Evolutionary conservation across 1,140 invertebrate genomes (phyloP).

Genomic region (Halyomorpha halys): DNA sequence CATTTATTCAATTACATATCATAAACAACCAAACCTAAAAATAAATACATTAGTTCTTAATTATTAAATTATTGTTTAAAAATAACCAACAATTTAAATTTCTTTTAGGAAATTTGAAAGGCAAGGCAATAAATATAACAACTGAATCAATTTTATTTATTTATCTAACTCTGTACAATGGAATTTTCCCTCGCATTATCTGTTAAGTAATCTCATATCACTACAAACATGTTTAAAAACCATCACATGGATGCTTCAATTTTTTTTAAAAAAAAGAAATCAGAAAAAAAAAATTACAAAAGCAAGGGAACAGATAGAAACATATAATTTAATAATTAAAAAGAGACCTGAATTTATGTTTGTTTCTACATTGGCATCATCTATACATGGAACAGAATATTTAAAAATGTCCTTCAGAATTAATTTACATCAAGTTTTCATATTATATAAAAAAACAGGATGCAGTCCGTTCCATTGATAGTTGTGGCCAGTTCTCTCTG

Average conservation of each 20-base stretch:
- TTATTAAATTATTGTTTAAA: no score
- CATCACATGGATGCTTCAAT: constrained; percentile 7
- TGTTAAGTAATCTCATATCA: constrained; percentile 1
- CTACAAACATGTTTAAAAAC: constrained; percentile 3
- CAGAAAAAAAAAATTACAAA: constrained; percentile 7
- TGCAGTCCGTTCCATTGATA: constrained; percentile 17
- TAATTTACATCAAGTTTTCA: not conserved
- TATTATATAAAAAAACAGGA: constrained; percentile 17
- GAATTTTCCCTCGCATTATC: constrained; percentile 22
- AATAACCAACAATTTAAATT: no score
- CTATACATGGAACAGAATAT: constrained; percentile 18
- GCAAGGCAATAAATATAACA: not conserved
- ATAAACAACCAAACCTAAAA: no score
- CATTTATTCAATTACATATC: no score
- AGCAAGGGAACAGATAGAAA: not conserved
- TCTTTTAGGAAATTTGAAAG: no score
- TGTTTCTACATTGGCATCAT: constrained; percentile 19
- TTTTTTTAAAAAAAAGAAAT: constrained; percentile 8
- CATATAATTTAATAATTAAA: constrained; percentile 16
- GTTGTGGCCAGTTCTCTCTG: constrained; percentile 14
- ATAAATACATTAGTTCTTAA: no score
- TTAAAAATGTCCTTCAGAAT: constrained; percentile 8
- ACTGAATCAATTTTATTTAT: constrained; percentile 21
- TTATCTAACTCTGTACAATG: constrained; percentile 30
- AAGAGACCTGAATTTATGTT: constrained; percentile 3